Base-by-base conservation (phyloP, 2,888 invertebrate species). In the Tanytarsus gracilentus region DNA sequence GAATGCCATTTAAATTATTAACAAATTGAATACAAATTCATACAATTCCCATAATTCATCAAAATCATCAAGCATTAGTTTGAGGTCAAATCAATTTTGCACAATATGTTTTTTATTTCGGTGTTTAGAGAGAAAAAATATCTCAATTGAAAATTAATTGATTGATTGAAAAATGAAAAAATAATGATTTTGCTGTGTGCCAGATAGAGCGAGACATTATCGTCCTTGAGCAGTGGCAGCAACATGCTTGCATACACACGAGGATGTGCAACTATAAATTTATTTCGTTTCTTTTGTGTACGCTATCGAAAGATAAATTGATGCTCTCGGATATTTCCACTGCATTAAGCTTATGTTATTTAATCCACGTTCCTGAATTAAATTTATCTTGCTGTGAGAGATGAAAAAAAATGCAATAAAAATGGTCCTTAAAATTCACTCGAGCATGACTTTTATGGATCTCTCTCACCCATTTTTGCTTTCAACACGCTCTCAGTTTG, bases 401-500 rank as follows among this genome's bases (percentile, higher is more conserved):
- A 44, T 23, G 21, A 18, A 44, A 23, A n/a, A 44, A 26, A 56
- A 56, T 56, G 56, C 56, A 56, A 56, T 56, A 56, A 56, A 56
- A 39, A 56, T 56, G 27, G 56, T 56, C 56, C 56, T 56, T 56
- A 56, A 56, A 56, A 56, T 26, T 56, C 56, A 56, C 56, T 56
- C 56, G 27, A 44, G 56, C 56, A 44, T 56, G 56, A 11, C 44
- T 27, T 56, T 56, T 44, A 36, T 36, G 25, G 40, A 16, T 23
- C 44, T 40, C 27, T 40, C 56, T 44, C n/a, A n/a, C n/a, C n/a
- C n/a, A n/a, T n/a, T n/a, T n/a, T n/a, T n/a, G n/a, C n/a, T n/a
- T n/a, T n/a, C n/a, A n/a, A n/a, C n/a, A 56, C 56, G 29, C 27
- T 56, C 56, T 21, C 4, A 49, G 21, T 21, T 11, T 26, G n/a